Evolutionary conservation across 2,113 vertebrate species (phyloP).

Genomic region (Syngnathus floridae): DNA sequence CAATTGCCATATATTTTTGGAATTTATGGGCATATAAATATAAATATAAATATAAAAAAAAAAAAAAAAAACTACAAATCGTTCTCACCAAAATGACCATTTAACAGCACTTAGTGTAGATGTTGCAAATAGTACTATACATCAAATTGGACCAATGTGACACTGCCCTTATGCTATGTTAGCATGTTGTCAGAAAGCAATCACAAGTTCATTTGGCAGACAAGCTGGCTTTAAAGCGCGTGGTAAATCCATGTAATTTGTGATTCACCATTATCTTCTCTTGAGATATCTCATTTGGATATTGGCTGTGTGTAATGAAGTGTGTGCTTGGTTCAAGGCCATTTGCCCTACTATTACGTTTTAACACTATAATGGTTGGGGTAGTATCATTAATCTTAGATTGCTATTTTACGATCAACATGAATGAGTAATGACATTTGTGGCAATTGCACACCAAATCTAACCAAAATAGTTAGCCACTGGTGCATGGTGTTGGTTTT

Average conservation of each 20-base stretch:
- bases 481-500: not conserved
- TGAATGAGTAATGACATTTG: not conserved
- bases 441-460: not conserved
- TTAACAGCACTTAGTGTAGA: not conserved
- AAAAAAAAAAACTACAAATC: too few species aligned
- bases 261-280: not conserved
- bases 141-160: not conserved
- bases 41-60: too few species aligned
- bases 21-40: too few species aligned
- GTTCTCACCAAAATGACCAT: not conserved
- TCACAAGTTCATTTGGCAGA: not conserved
- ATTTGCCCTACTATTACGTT: conserved; percentile 4
- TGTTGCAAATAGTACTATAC: not conserved
- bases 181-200: not conserved
- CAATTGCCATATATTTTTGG: too few species aligned
- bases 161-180: not conserved
- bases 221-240: not conserved
- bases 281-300: not conserved
- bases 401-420: not conserved
- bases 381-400: not conserved
- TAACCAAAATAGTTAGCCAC: not conserved
- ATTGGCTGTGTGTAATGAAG: conserved; percentile 2
- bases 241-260: conserved; percentile 2
- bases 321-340: not conserved
- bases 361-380: not conserved